Conservation (phyloP, 2,113 vertebrate genomes). For the Corythaixoides concolor region DNA sequence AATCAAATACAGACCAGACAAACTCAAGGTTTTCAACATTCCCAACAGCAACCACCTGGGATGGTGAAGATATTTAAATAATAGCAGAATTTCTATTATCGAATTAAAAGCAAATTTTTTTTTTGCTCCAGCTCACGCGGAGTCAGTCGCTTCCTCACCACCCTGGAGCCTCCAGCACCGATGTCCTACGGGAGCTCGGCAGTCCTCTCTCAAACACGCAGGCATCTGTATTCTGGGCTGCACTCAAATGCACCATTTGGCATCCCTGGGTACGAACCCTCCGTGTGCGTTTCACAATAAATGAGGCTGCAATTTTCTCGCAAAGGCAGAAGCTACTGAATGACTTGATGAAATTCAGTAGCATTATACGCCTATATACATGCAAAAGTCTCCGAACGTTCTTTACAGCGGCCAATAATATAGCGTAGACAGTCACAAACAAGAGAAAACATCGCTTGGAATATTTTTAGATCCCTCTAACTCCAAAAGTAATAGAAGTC, state of each 20-base stretch:
- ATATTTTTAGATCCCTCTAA: neutral
- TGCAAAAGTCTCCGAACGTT: neutral
- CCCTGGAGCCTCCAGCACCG: neutral
- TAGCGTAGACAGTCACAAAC: fast-evolving
- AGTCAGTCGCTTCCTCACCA: fast-evolving
- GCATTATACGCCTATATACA: neutral
- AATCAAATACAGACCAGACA: neutral
- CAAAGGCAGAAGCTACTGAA: neutral
- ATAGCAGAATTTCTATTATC: neutral
- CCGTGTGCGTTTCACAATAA: neutral
- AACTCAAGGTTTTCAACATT: neutral
- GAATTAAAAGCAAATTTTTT: neutral
- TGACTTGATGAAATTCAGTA: neutral
- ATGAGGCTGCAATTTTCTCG: neutral
- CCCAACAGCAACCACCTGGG: neutral
- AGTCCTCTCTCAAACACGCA: neutral
- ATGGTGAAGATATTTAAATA: neutral
- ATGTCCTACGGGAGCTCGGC: neutral
- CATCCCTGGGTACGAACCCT: neutral
- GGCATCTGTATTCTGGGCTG: neutral
- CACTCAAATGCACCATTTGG: slow-evolving; percentile 10
- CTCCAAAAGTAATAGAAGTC: neutral
- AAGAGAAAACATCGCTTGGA: neutral
- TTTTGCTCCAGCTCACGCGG: neutral
- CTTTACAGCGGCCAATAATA: neutral